Conservation (phyloP, 1,140 invertebrate genomes). For the Pissodes strobi region DNA sequence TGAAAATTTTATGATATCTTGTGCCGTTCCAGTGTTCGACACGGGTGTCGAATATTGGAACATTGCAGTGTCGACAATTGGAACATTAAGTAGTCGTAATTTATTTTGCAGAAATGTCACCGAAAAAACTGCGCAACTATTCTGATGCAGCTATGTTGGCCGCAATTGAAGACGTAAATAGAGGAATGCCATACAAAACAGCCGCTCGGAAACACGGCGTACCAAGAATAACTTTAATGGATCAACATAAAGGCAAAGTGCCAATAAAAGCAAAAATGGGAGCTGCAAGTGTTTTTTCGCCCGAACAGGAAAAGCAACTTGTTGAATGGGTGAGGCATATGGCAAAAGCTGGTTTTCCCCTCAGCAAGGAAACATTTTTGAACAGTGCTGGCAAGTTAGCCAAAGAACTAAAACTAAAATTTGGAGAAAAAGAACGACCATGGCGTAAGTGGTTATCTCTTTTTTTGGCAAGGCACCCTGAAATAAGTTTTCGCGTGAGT, state of each 20-base stretch:
- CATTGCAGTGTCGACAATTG: too few relatives aligned
- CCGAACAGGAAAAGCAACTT: neutral
- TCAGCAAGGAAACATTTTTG: neutral
- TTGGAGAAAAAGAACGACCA: constrained; percentile 42
- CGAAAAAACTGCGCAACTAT: constrained; percentile 2
- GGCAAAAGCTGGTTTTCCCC: neutral
- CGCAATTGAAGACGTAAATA: neutral
- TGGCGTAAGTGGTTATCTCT: constrained; percentile 45
- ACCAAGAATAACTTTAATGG: constrained; percentile 1
- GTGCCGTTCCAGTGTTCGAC: too few relatives aligned
- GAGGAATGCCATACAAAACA: neutral
- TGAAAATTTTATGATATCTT: too few relatives aligned
- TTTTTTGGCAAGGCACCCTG: constrained; percentile 47
- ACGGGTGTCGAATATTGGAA: too few relatives aligned
- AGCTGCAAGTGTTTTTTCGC: neutral
- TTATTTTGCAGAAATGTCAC: neutral
- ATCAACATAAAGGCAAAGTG: constrained; percentile 9
- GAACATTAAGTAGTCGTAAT: too few relatives aligned
- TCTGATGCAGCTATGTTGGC: constrained; percentile 3
- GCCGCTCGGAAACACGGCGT: neutral
- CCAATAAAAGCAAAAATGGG: neutral
- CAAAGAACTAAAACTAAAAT: constrained; percentile 39
- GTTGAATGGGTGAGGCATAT: neutral
- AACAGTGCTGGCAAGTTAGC: neutral
- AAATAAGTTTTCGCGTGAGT: constrained; percentile 37